Conservation (phyloP, 2,888 invertebrate species). For the Stenchaetothrips biformis region DNA sequence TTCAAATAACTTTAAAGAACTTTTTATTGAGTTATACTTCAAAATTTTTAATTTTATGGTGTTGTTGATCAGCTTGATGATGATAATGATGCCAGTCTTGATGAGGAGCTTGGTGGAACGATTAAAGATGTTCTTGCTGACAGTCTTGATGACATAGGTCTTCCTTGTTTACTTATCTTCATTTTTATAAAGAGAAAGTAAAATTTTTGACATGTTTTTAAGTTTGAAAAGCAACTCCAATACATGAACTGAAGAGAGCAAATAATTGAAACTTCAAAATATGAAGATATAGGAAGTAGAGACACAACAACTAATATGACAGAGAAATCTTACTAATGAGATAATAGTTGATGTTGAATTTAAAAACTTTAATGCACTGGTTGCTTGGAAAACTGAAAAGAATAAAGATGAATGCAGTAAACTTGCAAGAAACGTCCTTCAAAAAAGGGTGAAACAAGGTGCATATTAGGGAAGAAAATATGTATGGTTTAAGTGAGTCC, state of each 20-base stretch:
- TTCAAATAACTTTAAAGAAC: background rate
- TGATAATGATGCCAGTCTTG: background rate
- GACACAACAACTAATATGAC: background rate
- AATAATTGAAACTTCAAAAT: background rate
- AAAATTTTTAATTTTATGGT: background rate
- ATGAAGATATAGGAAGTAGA: background rate
- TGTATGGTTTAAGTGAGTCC: background rate
- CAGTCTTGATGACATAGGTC: background rate
- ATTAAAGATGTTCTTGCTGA: background rate
- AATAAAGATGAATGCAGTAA: slow-evolving; percentile 9
- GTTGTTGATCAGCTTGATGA: background rate
- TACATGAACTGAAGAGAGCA: background rate
- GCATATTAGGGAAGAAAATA: background rate
- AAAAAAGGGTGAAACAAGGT: background rate
- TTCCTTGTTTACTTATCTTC: background rate
- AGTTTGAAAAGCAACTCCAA: too few species aligned
- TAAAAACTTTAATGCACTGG: background rate
- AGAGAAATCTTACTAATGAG: background rate
- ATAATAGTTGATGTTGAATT: background rate
- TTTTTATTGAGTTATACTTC: background rate
- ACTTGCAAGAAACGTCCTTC: background rate
- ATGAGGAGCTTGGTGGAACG: background rate
- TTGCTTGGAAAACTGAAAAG: slow-evolving; percentile 6
- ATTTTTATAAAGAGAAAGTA: background rate
- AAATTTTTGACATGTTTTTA: background rate